Evolutionary conservation across 2,888 invertebrate species (phyloP), one percentile per base, ranked within the genome.

Genomic region (Anodontia alba): DNA sequence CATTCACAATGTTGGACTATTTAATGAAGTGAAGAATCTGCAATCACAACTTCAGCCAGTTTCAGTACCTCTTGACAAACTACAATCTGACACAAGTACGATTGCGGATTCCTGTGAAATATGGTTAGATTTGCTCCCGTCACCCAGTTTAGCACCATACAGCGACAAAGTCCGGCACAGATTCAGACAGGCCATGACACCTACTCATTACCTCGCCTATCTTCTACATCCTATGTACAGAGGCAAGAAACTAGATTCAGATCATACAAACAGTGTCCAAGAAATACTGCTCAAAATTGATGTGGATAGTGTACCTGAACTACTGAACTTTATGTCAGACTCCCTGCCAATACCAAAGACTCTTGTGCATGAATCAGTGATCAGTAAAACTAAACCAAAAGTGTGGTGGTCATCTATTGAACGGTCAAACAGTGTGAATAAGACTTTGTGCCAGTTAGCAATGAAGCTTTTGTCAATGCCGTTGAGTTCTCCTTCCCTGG

Each of bases 141-240:
- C 31, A 23, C 1, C 33, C 5, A 71, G 74, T 0, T 73, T 81
- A 20, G 20, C 43, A 15, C 77, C 73, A 2, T 71, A 73, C 38
- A n/a, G 26, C 1, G 43, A 54, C n/a, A 70, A 54, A 42, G 73
- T 76, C 5, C 1, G 23, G 10, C 38, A 76, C 0, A 38, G 78
- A 26, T 80, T 80, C 54, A 54, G 74, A 31, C 78, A 84, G 57
- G 74, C 81, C 38, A 78, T 81, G 76, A 79, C 74, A 20, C 57
- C 73, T 10, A 54, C 36, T 66, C 81, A 81, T 54, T 84, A 57
- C 33, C 38, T 84, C 1, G 84, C 84, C n/a, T 76, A 81, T 54
- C 29, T 77, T 33, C 38, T 84, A 15, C 84, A 84, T 72, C 81
- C 76, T 54, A n/a, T 71, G 66, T 81, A 78, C 79, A 81, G 71